Conservation (phyloP, 2,797 vertebrate genomes). For the Muraenolepis orangiensis region DNA sequence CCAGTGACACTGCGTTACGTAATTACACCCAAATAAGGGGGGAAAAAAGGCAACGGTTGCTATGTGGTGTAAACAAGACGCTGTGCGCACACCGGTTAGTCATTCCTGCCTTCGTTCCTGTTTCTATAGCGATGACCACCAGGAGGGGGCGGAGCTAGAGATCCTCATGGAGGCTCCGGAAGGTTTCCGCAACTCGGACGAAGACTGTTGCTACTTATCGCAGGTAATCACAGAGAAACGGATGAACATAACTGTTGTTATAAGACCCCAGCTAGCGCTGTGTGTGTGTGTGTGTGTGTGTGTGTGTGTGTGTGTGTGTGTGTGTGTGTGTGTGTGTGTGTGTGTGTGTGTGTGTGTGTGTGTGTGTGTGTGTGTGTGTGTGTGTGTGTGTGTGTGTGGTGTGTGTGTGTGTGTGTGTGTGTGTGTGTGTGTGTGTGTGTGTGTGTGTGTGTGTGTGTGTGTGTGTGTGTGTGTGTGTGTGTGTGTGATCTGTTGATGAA, state of each 20-base stretch:
- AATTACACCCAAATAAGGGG: background rate
- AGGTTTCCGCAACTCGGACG: constrained; percentile 71
- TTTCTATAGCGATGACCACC: constrained; percentile 49
- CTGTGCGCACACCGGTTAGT: background rate
- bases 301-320: background rate
- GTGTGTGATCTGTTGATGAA: background rate
- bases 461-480: background rate
- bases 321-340: background rate
- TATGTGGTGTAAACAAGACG: background rate
- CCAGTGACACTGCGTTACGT: background rate
- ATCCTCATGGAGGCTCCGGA: constrained; percentile 73
- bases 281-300: background rate
- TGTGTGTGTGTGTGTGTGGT: background rate
- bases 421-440: too few relatives aligned
- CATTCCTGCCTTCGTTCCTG: background rate
- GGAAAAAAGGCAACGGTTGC: background rate
- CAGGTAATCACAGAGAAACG: constrained; percentile 52
- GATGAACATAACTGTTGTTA: background rate
- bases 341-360: background rate
- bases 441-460: too few relatives aligned
- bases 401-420: background rate
- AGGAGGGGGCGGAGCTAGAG: constrained; percentile 49
- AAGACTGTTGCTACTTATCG: constrained; percentile 66
- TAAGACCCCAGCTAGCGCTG: background rate
- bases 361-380: background rate